These are phyloP conservation scores for Syrmaticus mikado DNA, from an alignment of 2,113 vertebrate species.

Conservation along the genomic window DNA sequence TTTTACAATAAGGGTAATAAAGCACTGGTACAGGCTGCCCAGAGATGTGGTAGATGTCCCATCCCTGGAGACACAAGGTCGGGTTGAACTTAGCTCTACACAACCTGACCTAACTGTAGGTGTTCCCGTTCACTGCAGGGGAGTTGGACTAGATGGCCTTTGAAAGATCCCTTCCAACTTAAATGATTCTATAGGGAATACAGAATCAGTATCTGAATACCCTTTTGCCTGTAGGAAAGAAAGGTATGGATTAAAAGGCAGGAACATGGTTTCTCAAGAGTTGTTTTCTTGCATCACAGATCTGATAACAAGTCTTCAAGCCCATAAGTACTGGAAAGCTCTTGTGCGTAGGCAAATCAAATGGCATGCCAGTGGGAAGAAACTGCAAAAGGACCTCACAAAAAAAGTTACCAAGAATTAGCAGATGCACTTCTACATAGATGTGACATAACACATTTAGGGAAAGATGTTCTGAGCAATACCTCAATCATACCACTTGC, in stretches of 20 bases:
- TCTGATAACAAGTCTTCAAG: not conserved
- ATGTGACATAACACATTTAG: not conserved
- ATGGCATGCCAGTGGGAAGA: accelerated
- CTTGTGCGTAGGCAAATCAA: not conserved
- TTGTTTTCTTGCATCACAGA: not conserved
- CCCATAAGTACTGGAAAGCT: not conserved
- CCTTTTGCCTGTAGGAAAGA: not conserved
- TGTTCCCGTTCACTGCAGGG: no score
- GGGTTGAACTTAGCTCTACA: no score
- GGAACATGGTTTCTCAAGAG: not conserved
- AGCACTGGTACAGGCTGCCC: no score
- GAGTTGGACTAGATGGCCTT: no score
- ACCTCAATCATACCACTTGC: not conserved
- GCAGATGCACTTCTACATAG: not conserved
- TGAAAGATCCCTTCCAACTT: no score
- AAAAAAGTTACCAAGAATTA: not conserved
- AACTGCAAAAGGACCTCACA: not conserved
- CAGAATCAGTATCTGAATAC: no score
- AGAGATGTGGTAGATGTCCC: no score
- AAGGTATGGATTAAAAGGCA: not conserved
- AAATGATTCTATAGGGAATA: no score
- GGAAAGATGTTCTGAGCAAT: not conserved
- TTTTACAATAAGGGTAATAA: no score
- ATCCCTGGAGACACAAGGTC: no score
- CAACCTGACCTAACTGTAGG: no score